Evolutionary conservation across 2,797 vertebrate genomes (phyloP).

Genomic region (Sebastiscus albofasciatus): DNA sequence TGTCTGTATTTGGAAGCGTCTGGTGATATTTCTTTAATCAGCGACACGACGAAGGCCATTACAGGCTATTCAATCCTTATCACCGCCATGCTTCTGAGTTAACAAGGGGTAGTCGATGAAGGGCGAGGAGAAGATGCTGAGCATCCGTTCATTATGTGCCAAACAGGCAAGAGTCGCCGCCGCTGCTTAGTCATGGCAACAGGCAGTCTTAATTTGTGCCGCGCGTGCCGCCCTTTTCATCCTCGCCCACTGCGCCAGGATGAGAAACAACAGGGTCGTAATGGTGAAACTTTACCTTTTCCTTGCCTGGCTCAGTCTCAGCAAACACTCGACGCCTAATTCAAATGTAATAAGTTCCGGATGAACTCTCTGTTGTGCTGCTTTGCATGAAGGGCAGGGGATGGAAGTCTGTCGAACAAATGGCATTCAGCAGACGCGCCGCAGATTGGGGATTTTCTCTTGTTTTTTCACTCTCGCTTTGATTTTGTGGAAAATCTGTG

Average conservation of each 20-base stretch:
- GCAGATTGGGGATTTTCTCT: slow-evolving; percentile 11
- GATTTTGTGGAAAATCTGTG: slow-evolving; percentile 48
- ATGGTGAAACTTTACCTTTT: slow-evolving; percentile 18
- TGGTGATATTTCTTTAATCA: slow-evolving; percentile 24
- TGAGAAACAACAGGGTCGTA: slow-evolving; percentile 9
- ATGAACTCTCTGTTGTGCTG: slow-evolving; percentile 29
- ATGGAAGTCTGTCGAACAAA: not conserved
- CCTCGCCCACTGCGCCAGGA: slow-evolving; percentile 7
- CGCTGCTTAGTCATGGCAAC: slow-evolving; percentile 38
- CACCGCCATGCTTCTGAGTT: slow-evolving; percentile 23
- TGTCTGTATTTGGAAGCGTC: not conserved
- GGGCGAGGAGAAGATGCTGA: slow-evolving; percentile 17
- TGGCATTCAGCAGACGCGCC: not conserved
- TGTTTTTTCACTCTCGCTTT: slow-evolving; percentile 37
- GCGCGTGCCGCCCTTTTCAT: not conserved
- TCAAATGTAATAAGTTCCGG: slow-evolving; percentile 32
- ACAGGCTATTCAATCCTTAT: not conserved
- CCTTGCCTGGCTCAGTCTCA: slow-evolving; percentile 6
- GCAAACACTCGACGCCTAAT: slow-evolving; percentile 29
- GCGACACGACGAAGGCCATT: not conserved
- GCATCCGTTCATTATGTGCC: slow-evolving; percentile 57
- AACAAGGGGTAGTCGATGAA: slow-evolving; percentile 25
- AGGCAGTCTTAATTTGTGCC: slow-evolving; percentile 18
- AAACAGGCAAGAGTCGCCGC: slow-evolving; percentile 1
- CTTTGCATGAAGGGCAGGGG: slow-evolving; percentile 41